These are phyloP conservation scores for Cantharis rustica DNA, from an alignment of 2,888 invertebrate species.

Conservation along the genomic window DNA sequence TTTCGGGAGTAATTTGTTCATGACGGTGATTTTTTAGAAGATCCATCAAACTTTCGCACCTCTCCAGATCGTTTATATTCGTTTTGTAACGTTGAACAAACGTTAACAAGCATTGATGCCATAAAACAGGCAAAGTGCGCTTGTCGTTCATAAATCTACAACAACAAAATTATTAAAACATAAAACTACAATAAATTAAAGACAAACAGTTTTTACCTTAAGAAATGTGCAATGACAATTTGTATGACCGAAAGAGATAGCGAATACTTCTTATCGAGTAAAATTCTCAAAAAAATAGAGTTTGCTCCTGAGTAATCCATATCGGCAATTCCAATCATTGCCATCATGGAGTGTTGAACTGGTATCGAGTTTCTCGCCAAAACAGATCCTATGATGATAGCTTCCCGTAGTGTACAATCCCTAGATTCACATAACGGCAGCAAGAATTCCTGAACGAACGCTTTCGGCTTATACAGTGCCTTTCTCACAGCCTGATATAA, in stretches of 20 bases:
- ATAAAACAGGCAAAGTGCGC: conserved; percentile 88
- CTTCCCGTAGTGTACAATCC: conserved; percentile 93
- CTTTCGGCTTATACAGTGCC: conserved; percentile 94
- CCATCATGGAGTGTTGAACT: conserved; percentile 92
- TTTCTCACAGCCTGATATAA: conserved; percentile 93
- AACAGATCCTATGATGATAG: conserved; percentile 92
- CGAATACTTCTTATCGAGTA: conserved; percentile 97
- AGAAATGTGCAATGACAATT: conserved; percentile 91
- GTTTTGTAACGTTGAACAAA: conserved; percentile 96
- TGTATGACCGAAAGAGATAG: conserved; percentile 94
- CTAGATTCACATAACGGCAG: conserved; percentile 82
- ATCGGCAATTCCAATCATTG: conserved; percentile 93
- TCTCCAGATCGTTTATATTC: conserved; percentile 92
- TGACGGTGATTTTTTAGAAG: conserved; percentile 77
- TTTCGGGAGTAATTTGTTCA: conserved; percentile 77
- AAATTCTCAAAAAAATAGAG: conserved; percentile 90
- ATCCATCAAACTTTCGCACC: conserved; percentile 75
- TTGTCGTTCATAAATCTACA: conserved; percentile 82
- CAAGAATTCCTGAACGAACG: conserved; percentile 92
- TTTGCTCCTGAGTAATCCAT: conserved; percentile 97
- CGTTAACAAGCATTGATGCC: conserved; percentile 94
- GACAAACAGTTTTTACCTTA: conserved; percentile 66
- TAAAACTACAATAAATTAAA: not conserved
- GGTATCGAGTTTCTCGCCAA: conserved; percentile 91
- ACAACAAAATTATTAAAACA: conserved; percentile 32